Base-by-base conservation (phyloP, 2,113 vertebrate genomes). In the Greenwoodochromis staneri region DNA sequence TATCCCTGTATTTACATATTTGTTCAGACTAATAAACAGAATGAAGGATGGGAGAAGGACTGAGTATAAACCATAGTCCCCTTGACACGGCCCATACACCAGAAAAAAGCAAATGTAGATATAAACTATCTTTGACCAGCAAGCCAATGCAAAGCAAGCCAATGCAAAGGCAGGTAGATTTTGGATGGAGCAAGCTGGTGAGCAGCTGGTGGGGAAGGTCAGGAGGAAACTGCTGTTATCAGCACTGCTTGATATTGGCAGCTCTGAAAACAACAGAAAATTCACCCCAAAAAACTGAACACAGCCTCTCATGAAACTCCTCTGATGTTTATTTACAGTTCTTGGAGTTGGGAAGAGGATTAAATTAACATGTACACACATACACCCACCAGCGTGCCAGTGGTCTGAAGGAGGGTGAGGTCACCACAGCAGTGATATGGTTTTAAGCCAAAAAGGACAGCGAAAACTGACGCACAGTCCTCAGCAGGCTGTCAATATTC, bases 181-280 rank as follows among this genome's bases (percentile, higher is more conserved):
- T 24, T 89, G 91, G 90, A 85, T 57, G 53, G 78, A 51, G 38
- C 73, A 80, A 49, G 89, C 85, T 90, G 92, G 81, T 92, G 87
- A 94, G 93, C 93, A 96, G 94, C 92, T 93, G 95, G 91, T 88
- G 91, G 87, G 86, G 89, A 96, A 96, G 95, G 95, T 96, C 96
- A 96, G 86, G 24, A 45, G 88, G 80, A 93, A 95, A 94, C 66
- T 91, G 95, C 91, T 87, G 87, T 73, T 78, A 78, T 95, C 94
- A 95, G 93, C 95, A 88, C 89, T 57, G 91, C 87, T 91, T 90
- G 93, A 94, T 88, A 78, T 83, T 93, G 93, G 95, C 92, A 92
- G 83, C 38, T 13, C 87, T 53, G 69, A 89, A 89, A 90, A 90
- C 91, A 84, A 89, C 87, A 87, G 21, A 84, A 89, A 85, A 85